phyloP scores from a whole-genome alignment of 2,888 invertebrate species.

The Zhuqinia jingwanae region DNA sequence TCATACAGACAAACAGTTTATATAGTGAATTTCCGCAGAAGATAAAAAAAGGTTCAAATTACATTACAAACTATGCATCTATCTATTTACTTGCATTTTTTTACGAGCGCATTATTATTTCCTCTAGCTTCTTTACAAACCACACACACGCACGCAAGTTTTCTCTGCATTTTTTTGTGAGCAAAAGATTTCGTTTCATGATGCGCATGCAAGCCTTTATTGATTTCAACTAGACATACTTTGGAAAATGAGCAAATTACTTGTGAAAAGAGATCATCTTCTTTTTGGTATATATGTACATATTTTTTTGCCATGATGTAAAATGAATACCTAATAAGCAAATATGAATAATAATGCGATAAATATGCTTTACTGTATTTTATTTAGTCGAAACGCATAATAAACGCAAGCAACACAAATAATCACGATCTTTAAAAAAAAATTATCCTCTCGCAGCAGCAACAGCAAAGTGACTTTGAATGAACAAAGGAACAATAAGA shows the following conservation, averaged over 20 bases:
- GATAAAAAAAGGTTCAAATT: conserved; percentile 9
- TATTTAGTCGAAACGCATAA: no score
- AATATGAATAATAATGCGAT: not conserved
- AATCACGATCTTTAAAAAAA: conserved; percentile 30
- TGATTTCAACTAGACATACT: no score
- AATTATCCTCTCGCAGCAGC: not conserved
- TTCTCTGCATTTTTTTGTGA: no score
- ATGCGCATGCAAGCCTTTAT: no score
- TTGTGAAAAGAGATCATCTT: no score
- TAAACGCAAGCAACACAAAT: not conserved
- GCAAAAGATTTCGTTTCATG: no score
- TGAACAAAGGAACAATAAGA: conserved; percentile 56
- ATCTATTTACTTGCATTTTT: conserved; percentile 27
- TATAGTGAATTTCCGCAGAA: not conserved
- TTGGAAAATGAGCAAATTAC: not conserved
- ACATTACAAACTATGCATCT: no score
- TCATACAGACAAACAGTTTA: not conserved
- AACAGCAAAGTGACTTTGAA: not conserved
- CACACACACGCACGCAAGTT: no score
- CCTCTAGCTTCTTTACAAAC: no score
- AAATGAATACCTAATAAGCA: not conserved
- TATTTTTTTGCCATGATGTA: not conserved
- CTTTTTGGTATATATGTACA: no score
- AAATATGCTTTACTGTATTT: not conserved
- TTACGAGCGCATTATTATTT: no score